These are phyloP conservation scores for Noctuana brunneofusca DNA, from an alignment of 2,888 invertebrate genomes.

Conservation along the genomic window DNA sequence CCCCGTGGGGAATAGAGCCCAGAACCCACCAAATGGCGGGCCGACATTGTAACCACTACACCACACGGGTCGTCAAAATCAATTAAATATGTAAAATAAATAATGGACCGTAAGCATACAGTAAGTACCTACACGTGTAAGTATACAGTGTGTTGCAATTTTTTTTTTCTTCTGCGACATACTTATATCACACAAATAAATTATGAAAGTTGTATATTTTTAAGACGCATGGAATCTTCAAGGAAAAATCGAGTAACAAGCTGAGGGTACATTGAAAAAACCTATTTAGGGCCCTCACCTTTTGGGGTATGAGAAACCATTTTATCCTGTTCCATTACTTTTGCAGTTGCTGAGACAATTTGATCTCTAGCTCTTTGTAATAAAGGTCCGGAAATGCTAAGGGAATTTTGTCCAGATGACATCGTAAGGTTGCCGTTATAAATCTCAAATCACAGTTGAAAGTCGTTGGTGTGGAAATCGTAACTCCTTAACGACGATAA, in stretches of 20 bases:
- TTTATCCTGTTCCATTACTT: background rate
- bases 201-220: background rate
- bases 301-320: slow-evolving; percentile 23
- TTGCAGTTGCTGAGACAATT: background rate
- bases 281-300: slow-evolving; percentile 25
- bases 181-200: background rate
- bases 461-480: slow-evolving; percentile 32
- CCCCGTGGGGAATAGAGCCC: too few relatives aligned
- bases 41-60: too few relatives aligned
- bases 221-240: slow-evolving; percentile 1
- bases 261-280: slow-evolving; percentile 26
- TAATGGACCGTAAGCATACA: too few relatives aligned
- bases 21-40: too few relatives aligned
- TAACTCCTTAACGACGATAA: slow-evolving; percentile 35
- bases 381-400: slow-evolving; percentile 6
- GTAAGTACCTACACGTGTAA: too few relatives aligned
- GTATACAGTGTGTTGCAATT: background rate
- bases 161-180: background rate
- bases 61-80: too few relatives aligned
- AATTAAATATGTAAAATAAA: too few relatives aligned
- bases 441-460: slow-evolving; percentile 35
- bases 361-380: background rate
- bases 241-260: slow-evolving; percentile 9
- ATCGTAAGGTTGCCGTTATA: slow-evolving; percentile 28
- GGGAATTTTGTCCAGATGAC: background rate